Base-by-base conservation (phyloP, 2,888 invertebrate species). In the Drosophila anomalipes region DNA sequence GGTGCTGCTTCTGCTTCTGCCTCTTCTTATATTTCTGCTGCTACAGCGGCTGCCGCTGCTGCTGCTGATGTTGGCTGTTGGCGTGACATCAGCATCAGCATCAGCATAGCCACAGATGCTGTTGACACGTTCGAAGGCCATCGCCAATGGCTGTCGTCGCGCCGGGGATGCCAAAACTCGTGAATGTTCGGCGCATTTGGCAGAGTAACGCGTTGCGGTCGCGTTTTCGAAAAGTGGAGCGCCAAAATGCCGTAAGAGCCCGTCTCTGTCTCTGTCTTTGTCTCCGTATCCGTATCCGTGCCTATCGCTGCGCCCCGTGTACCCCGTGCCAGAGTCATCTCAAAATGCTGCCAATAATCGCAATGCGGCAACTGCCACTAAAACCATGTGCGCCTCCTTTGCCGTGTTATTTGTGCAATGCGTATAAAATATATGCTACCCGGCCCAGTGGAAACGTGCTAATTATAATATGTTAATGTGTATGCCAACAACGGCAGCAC, bases 91-190 rank as follows among this genome's bases (percentile, higher is more conserved):
- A 81, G 81, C 82, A 76, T 69, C 22, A 22, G 47, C 85, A 83
- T 80, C 83, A 81, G 77, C 82, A 74, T 65, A 70, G 60, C 72
- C 78, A 56, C 83, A 85, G 86, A 89, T 90, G 90, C 86, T 89
- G 89, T 88, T 88, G 89, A 83, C 90, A 90, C 83, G 76, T 82
- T 83, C 83, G 87, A 89, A 89, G 89, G 89, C 82, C 90, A 73
- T 65, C 82, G 86, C 74, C 78, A 82, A 77, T 80, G 77, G 72
- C 74, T 77, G 74, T 72, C 67, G 77, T 28, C 54, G 52, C 47
- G 47, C 56, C 68, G 62, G 69, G 57, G 54, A 41, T 70, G 74
- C 69, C 74, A 74, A 72, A 71, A 71, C 64, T 76, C 77, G 71
- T 74, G 63, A 71, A 73, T 44, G 58, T 67, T 72, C 77, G 75